phyloP scores from a whole-genome alignment of 2,113 vertebrate genomes.

The Orycteropus afer region DNA sequence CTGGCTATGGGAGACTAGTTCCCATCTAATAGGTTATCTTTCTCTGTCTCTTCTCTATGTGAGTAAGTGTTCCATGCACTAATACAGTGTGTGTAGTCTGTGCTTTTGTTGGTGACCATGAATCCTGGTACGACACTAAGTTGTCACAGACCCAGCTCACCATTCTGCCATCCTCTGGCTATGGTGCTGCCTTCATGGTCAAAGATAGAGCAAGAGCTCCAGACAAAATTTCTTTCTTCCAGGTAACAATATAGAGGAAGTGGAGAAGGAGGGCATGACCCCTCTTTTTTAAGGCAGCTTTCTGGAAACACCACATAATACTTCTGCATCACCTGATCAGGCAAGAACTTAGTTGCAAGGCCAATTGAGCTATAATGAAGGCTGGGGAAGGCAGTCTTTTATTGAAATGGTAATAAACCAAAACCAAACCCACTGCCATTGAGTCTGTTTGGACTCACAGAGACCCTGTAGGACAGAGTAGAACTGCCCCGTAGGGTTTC shows the following conservation, averaged over 20 bases:
- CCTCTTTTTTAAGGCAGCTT: neutral
- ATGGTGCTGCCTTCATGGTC: neutral
- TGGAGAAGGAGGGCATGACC: neutral
- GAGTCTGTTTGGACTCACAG: no score
- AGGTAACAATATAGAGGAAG: accelerated
- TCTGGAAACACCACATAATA: neutral
- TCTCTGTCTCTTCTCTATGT: neutral
- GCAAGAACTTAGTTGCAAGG: neutral
- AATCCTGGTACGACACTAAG: neutral
- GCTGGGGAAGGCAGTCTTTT: neutral
- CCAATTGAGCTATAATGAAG: neutral
- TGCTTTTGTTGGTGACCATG: neutral
- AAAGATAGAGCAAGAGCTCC: neutral
- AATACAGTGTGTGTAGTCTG: neutral
- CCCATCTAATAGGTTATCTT: neutral
- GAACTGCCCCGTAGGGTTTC: no score
- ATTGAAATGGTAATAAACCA: no score
- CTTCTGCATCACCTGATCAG: neutral
- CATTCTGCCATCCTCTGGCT: neutral
- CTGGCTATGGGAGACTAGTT: neutral
- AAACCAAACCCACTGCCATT: no score
- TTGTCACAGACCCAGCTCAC: neutral
- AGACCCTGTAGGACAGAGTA: no score
- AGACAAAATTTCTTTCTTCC: neutral
- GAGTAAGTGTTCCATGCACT: neutral